Conservation (phyloP, 2,888 invertebrate species). For the Meganola albula region DNA sequence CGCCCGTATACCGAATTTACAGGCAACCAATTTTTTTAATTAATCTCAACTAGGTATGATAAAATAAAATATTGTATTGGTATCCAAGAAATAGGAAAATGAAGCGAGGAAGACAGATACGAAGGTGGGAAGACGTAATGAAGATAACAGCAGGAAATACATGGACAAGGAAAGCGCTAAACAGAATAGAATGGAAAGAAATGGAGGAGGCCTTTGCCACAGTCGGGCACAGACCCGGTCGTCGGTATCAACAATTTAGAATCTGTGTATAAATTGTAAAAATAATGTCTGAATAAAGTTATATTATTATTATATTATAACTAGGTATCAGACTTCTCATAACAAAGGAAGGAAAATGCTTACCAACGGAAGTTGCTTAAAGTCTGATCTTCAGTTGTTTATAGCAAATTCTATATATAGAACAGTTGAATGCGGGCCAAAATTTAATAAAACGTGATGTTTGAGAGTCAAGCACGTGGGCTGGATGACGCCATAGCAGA, state of each 20-base stretch:
- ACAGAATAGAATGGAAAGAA: slow-evolving; percentile 7
- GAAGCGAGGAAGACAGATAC: slow-evolving; percentile 8
- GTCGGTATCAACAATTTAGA: no score
- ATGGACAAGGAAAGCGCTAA: slow-evolving; percentile 8
- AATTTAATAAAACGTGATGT: slow-evolving; percentile 60
- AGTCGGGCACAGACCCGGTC: no score
- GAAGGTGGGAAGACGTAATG: slow-evolving; percentile 10
- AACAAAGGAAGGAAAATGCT: slow-evolving; percentile 26
- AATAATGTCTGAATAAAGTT: no score
- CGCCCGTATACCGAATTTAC: no score
- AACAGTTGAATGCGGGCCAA: slow-evolving; percentile 52
- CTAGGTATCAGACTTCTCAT: slow-evolving; percentile 10
- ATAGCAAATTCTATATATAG: slow-evolving; percentile 38
- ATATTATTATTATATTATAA: no score
- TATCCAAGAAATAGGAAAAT: slow-evolving; percentile 8
- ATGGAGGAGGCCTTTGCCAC: slow-evolving; percentile 8
- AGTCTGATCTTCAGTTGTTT: slow-evolving; percentile 42
- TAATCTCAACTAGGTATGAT: no score
- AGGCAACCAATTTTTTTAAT: no score
- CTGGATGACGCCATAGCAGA: slow-evolving; percentile 35
- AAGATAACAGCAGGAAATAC: slow-evolving; percentile 6
- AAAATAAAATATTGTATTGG: no score
- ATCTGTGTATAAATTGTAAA: no score
- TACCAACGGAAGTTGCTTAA: slow-evolving; percentile 43
- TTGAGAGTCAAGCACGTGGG: slow-evolving; percentile 53